Evolutionary conservation across 2,113 vertebrate species (phyloP).

Genomic region (Peromyscus maniculatus): DNA sequence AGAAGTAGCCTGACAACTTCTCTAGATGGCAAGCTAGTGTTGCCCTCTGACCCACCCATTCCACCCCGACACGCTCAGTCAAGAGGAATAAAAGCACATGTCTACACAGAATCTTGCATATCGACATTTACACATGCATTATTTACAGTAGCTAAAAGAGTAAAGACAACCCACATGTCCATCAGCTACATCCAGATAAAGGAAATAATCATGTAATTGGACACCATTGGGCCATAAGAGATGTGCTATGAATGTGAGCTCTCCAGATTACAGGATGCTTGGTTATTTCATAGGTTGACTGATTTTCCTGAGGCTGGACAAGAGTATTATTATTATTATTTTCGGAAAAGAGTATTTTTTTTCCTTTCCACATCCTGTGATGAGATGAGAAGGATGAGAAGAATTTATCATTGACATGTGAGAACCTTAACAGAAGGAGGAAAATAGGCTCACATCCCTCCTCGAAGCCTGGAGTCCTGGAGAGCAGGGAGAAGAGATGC

Average conservation of each 20-base stretch:
- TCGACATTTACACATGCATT: neutral
- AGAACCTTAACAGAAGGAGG: neutral
- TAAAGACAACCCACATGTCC: neutral
- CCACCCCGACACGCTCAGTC: neutral
- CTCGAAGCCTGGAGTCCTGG: neutral
- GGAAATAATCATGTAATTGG: neutral
- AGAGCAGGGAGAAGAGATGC: neutral
- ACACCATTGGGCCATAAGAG: neutral
- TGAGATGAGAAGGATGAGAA: neutral
- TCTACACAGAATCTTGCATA: neutral
- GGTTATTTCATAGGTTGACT: slow-evolving; percentile 34
- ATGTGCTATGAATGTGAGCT: neutral
- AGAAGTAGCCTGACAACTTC: neutral
- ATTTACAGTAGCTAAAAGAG: slow-evolving; percentile 11
- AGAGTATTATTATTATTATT: neutral
- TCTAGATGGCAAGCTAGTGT: neutral
- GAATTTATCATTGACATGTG: neutral
- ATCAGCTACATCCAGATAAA: neutral
- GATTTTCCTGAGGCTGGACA: slow-evolving; percentile 14
- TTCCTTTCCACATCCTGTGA: neutral
- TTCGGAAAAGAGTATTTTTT: neutral
- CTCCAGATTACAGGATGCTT: neutral
- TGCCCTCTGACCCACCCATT: neutral
- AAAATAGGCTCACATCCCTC: neutral
- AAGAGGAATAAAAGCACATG: neutral